A percentile compares a stretch with the other conserved stretches of the same genome.
phyloP scores from a whole-genome alignment of 2,888 invertebrate genomes.

The Mechanitis mazaeus region DNA sequence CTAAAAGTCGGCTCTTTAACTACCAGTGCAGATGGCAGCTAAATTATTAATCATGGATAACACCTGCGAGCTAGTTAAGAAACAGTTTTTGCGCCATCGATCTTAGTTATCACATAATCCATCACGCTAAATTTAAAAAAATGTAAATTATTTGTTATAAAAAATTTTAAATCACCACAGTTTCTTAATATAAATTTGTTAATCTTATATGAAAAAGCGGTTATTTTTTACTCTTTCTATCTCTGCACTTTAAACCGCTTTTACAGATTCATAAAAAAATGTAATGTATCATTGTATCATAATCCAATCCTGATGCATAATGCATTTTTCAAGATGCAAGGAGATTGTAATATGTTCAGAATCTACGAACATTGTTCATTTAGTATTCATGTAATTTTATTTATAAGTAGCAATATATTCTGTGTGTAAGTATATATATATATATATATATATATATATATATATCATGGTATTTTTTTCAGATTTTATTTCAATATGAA shows the following conservation, averaged over 20 bases:
- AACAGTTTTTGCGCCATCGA: slow-evolving; percentile 24
- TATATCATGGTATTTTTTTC: too few relatives aligned
- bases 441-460: neutral
- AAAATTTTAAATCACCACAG: too few relatives aligned
- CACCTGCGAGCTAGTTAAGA: slow-evolving; percentile 23
- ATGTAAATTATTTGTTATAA: neutral
- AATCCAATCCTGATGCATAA: slow-evolving; percentile 1
- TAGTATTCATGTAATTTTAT: neutral
- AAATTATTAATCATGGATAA: slow-evolving; percentile 25
- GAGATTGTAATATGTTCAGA: neutral
- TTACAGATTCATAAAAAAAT: neutral
- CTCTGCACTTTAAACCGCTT: too few relatives aligned
- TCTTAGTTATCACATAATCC: slow-evolving; percentile 20
- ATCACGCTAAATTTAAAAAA: slow-evolving; percentile 3
- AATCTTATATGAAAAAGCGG: too few relatives aligned
- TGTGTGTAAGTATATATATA: neutral
- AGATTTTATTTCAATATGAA: neutral
- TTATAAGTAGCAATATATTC: neutral
- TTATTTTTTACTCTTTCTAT: too few relatives aligned
- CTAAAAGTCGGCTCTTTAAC: slow-evolving; percentile 16
- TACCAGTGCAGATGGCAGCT: slow-evolving; percentile 22
- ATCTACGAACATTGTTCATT: neutral
- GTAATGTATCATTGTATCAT: slow-evolving; percentile 5
- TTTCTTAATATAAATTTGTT: too few relatives aligned
- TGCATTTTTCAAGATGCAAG: slow-evolving; percentile 6